Percentiles rank a stretch among this genome's conserved stretches.
Conservation (phyloP, 2,113 vertebrate species). For the Myrmophylax atrothorax region DNA sequence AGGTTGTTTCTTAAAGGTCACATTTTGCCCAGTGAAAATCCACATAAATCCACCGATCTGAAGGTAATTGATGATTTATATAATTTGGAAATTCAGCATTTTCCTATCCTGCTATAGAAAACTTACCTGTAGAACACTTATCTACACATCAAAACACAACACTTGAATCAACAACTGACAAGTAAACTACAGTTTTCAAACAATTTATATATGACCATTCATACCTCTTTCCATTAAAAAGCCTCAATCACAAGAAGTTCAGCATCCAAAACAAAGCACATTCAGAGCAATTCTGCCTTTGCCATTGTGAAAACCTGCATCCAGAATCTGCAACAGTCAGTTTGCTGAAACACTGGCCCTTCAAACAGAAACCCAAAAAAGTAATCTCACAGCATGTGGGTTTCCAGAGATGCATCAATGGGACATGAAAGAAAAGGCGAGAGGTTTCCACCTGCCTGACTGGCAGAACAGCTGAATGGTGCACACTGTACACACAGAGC, state of each 20-base stretch:
- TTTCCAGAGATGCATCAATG: neutral
- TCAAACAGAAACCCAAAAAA: neutral
- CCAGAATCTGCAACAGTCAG: neutral
- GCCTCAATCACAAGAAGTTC: neutral
- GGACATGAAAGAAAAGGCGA: neutral
- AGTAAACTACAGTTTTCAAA: neutral
- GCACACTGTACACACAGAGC: rapidly evolving
- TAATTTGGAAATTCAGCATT: neutral
- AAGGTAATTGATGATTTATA: neutral
- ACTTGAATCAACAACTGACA: neutral
- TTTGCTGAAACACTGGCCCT: neutral
- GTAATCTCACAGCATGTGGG: neutral
- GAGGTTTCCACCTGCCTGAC: neutral
- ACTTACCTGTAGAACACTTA: rapidly evolving
- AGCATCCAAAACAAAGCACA: neutral
- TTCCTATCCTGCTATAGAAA: neutral
- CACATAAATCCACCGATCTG: neutral
- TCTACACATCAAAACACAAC: neutral
- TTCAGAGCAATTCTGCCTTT: neutral
- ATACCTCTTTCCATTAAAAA: neutral
- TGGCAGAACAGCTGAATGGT: neutral
- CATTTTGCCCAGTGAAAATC: neutral
- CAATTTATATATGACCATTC: neutral
- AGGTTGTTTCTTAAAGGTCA: neutral
- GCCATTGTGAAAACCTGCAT: neutral